phyloP scores from a whole-genome alignment of 1,140 invertebrate genomes.

The Ctenoplectra terminalis region DNA sequence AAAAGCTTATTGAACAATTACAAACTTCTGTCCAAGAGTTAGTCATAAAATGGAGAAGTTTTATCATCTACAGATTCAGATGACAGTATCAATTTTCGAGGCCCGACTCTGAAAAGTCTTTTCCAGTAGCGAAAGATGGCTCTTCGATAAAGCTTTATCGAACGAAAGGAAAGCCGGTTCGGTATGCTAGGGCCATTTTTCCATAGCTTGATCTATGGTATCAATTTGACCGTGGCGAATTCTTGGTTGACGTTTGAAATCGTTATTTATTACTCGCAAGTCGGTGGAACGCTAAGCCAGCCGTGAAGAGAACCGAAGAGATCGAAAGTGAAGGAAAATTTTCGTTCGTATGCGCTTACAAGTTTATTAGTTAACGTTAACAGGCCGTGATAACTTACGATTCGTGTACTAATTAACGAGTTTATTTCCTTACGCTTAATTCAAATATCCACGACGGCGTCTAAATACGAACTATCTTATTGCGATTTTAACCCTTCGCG shows the following conservation, averaged over 20 bases:
- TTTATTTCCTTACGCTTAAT: too few species aligned
- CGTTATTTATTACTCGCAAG: constrained; percentile 78
- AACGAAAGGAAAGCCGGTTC: constrained; percentile 52
- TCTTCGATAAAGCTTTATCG: constrained; percentile 65
- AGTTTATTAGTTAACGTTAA: not conserved
- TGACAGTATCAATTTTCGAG: constrained; percentile 65
- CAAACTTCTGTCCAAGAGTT: not conserved
- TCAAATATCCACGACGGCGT: too few species aligned
- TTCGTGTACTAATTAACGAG: too few species aligned
- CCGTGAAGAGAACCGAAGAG: constrained; percentile 69
- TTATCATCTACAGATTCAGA: constrained; percentile 59
- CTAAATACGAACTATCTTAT: too few species aligned
- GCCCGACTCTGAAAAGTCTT: constrained; percentile 43
- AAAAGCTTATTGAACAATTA: not conserved
- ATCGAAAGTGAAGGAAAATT: constrained; percentile 50
- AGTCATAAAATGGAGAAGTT: constrained; percentile 2
- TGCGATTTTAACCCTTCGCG: too few species aligned
- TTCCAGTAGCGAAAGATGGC: constrained; percentile 34
- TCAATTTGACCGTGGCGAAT: constrained; percentile 77
- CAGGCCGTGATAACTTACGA: too few species aligned
- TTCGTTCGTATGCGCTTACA: not conserved
- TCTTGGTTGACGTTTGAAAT: constrained; percentile 77
- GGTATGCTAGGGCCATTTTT: constrained; percentile 71
- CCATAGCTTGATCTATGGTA: constrained; percentile 77
- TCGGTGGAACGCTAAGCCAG: constrained; percentile 66